Percentiles rank a stretch among this genome's conserved stretches.
phyloP scores from a whole-genome alignment of 2,888 invertebrate genomes.

The Chouioia cunea region DNA sequence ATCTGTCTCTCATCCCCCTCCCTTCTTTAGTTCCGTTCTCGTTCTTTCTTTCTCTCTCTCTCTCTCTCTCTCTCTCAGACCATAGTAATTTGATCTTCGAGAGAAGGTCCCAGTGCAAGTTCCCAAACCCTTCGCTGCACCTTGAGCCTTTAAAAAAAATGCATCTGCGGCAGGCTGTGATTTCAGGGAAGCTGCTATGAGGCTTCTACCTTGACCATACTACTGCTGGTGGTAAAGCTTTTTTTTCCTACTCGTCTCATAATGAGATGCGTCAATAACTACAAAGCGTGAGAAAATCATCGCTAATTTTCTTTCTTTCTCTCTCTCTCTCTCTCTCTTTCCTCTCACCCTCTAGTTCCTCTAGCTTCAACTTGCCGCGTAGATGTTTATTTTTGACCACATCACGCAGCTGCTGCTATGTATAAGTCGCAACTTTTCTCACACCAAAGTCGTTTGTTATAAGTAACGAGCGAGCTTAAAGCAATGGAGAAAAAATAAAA shows the following conservation, averaged over 20 bases:
- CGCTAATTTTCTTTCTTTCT: constrained; percentile 29
- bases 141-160: constrained; percentile 46
- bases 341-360: neutral
- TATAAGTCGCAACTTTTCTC: constrained; percentile 10
- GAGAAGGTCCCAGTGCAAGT: constrained; percentile 50
- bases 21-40: constrained; percentile 37
- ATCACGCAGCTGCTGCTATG: constrained; percentile 22
- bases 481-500: too few species aligned
- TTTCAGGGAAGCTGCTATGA: too few species aligned
- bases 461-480: too few species aligned
- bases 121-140: constrained; percentile 53
- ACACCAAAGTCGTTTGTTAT: constrained; percentile 20
- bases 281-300: constrained; percentile 29
- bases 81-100: constrained; percentile 61
- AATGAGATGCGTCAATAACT: constrained; percentile 33
- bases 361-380: too few species aligned
- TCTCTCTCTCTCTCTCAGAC: constrained; percentile 40
- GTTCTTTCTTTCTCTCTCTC: neutral
- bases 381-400: too few species aligned
- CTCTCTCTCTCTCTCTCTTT: neutral
- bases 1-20: constrained; percentile 60
- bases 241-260: constrained; percentile 8
- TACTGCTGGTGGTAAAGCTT: neutral
- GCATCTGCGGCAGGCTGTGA: constrained; percentile 33
- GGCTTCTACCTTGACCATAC: too few species aligned